phyloP scores from a whole-genome alignment of 2,888 invertebrate species.

The Cephus rjabovi region DNA sequence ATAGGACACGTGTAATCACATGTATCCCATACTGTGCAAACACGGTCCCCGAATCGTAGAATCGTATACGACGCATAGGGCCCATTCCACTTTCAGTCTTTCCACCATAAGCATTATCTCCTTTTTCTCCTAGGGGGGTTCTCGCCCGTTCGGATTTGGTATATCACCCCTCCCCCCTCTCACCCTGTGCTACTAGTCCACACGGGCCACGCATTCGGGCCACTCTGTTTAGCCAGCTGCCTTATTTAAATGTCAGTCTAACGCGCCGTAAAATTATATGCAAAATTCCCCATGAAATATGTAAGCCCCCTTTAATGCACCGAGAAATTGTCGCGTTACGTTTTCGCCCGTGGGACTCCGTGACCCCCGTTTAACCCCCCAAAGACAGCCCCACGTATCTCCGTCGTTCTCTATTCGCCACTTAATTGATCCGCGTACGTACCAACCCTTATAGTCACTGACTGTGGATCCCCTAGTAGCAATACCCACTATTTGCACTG shows the following conservation, averaged over 20 bases:
- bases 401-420: not conserved
- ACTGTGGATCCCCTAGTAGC: not conserved
- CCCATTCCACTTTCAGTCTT: slow-evolving; percentile 18
- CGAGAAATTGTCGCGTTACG: slow-evolving; percentile 61
- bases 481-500: not conserved
- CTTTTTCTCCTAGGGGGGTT: slow-evolving; percentile 36
- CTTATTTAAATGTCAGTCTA: slow-evolving; percentile 64
- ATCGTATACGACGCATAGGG: not conserved
- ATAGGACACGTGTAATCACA: slow-evolving; percentile 47
- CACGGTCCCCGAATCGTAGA: slow-evolving; percentile 34
- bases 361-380: not conserved
- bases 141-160: slow-evolving; percentile 37
- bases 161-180: not conserved
- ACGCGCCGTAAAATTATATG: slow-evolving; percentile 66
- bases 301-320: slow-evolving; percentile 62
- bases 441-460: not conserved
- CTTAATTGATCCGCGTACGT: slow-evolving; percentile 5
- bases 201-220: slow-evolving; percentile 26
- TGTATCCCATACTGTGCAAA: slow-evolving; percentile 64
- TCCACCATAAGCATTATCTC: slow-evolving; percentile 26
- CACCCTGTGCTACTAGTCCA: slow-evolving; percentile 23
- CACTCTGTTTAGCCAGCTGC: slow-evolving; percentile 65
- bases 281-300: slow-evolving; percentile 65
- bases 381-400: not conserved
- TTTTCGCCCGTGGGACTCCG: slow-evolving; percentile 9